Evolutionary conservation across 2,797 vertebrate species (phyloP), one percentile per base, ranked within the genome.

Genomic region (Rhyacichthys aspro): DNA sequence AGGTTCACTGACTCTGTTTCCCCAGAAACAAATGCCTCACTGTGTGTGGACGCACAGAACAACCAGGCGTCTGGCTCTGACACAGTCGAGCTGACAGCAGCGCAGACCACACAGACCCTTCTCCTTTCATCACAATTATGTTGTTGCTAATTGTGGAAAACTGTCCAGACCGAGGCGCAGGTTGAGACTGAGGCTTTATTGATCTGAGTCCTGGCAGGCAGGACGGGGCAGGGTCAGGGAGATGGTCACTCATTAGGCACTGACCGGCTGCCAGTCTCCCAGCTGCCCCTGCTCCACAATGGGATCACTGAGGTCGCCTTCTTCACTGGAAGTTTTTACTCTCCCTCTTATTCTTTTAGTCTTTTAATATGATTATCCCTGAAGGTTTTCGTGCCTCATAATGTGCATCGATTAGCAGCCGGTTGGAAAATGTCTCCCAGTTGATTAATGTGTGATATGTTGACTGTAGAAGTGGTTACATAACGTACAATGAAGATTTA

Each of bases 221-320:
- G 60, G 56, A 63, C 9, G 43, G 60, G 46, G 43, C 73, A 28
- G 59, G 83, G 78, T 81, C 81, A 74, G 72, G 81, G 79, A 82
- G 82, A 82, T 62, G 75, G 78, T 78, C 49, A 50, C 82, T 88
- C 85, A 86, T 89, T 88, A 89, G 81, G 43, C 63, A 64, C 14
- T 74, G 76, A 84, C 77, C 68, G 70, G 74, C 67, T 73, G 85
- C 84, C 86, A 81, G 76, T 68, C 76, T 84, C 59, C 57, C 70
- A 76, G 74, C 76, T 81, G 82, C 81, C 68, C 78, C 70, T 52
- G 66, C 67, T 79, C 55, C 32, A 70, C 70, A 59, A 54, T n/a
- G 43, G 49, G 65, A 77, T 80, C 55, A 72, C 62, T 39, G 57
- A 55, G 46, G 32, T 67, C 32, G 18, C 59, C 14, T 47, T 11